These are phyloP conservation scores for Montifringilla adamsi DNA, from an alignment of 2,113 vertebrate species.

Conservation along the genomic window DNA sequence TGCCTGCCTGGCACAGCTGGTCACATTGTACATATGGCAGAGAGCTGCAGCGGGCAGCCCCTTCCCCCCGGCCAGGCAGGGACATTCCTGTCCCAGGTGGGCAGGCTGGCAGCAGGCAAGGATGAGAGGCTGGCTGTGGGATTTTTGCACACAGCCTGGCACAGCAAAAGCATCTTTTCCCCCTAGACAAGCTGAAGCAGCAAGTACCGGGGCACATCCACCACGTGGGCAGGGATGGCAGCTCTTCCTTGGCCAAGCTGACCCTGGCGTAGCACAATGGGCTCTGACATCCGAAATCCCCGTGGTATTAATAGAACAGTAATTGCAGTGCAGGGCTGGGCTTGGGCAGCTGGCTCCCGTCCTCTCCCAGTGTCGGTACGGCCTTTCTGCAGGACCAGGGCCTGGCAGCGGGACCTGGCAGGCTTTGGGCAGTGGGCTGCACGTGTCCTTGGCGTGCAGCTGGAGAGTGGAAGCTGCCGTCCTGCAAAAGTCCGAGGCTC, in stretches of 20 bases:
- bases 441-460: neutral
- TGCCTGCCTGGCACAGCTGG: neutral
- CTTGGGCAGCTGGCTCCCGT: neutral
- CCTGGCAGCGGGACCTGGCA: neutral
- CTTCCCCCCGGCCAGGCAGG: neutral
- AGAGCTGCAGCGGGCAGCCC: neutral
- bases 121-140: neutral
- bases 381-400: neutral
- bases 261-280: neutral
- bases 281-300: slow-evolving; percentile 56
- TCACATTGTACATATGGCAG: neutral
- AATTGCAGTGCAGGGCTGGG: slow-evolving; percentile 55
- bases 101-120: neutral
- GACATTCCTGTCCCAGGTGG: rapidly evolving
- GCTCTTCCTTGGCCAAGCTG: neutral
- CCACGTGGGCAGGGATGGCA: neutral
- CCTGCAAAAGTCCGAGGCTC: neutral
- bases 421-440: neutral
- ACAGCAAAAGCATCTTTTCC: neutral
- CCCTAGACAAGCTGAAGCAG: neutral
- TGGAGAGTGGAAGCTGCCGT: neutral
- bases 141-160: neutral
- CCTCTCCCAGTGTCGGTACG: neutral
- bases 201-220: rapidly evolving
- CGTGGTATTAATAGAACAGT: slow-evolving; percentile 55